These are phyloP conservation scores for Sceloporus undulatus DNA, from an alignment of 2,113 vertebrate species.

Conservation along the genomic window DNA sequence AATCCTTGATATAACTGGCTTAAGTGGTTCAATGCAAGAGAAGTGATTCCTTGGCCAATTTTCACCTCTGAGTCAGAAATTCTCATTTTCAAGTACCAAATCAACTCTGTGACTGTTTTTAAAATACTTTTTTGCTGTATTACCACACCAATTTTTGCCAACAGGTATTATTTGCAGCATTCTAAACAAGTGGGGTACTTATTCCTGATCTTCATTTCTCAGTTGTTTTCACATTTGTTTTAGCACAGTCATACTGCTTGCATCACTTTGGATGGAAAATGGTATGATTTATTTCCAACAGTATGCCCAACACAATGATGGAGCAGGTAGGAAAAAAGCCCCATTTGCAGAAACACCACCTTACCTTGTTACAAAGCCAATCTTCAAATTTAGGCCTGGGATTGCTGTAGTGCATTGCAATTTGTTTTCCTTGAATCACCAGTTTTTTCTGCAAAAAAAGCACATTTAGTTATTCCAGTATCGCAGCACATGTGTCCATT, in stretches of 20 bases:
- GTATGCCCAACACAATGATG: background rate
- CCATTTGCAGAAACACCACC: background rate
- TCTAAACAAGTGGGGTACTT: background rate
- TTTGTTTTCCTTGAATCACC: constrained; percentile 94
- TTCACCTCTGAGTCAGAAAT: too few relatives aligned
- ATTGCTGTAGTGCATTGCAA: constrained; percentile 99
- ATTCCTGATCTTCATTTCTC: too few relatives aligned
- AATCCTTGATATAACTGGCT: too few relatives aligned
- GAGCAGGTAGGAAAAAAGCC: background rate
- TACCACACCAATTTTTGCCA: too few relatives aligned
- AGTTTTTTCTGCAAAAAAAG: constrained; percentile 96
- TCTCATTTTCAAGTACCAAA: too few relatives aligned
- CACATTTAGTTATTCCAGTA: constrained; percentile 81
- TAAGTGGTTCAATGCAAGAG: too few relatives aligned
- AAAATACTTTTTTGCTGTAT: too few relatives aligned
- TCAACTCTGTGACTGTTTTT: too few relatives aligned
- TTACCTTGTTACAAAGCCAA: constrained; percentile 99
- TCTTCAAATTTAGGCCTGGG: constrained; percentile 98
- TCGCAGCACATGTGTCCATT: constrained; percentile 73
- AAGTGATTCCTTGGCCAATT: too few relatives aligned
- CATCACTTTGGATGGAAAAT: background rate
- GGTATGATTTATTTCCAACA: background rate
- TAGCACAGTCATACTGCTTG: background rate
- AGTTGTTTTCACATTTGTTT: background rate
- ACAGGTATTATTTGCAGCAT: too few relatives aligned